Conservation (phyloP, 2,113 vertebrate species). For the Lagopus muta region DNA sequence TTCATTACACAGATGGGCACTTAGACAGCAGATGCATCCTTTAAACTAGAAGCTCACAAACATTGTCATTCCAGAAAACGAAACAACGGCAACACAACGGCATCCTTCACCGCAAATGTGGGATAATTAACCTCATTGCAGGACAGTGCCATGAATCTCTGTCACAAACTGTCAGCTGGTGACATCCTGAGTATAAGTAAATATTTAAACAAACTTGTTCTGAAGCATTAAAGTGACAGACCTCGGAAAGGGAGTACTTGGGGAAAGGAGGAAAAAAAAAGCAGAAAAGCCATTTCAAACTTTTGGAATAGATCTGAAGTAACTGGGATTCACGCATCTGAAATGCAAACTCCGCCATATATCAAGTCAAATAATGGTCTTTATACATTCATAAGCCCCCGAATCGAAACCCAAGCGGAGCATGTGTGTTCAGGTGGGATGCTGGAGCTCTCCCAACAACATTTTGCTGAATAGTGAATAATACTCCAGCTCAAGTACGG, state of each 20-base stretch:
- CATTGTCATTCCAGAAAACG: constrained; percentile 29
- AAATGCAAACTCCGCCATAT: constrained; percentile 34
- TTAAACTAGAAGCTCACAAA: constrained; percentile 57
- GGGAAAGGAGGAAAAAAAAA: neutral
- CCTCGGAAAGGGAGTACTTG: neutral
- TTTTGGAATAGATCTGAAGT: constrained; percentile 24
- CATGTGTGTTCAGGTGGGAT: constrained; percentile 58
- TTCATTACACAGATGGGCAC: constrained; percentile 61
- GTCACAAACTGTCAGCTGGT: neutral
- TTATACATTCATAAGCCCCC: constrained; percentile 17
- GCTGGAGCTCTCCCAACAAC: constrained; percentile 63
- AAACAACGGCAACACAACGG: neutral
- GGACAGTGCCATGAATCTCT: constrained; percentile 56
- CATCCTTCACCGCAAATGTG: constrained; percentile 32
- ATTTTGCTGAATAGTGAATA: constrained; percentile 79
- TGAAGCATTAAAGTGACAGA: constrained; percentile 13
- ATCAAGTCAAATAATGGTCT: constrained; percentile 42
- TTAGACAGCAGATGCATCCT: constrained; percentile 35
- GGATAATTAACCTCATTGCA: constrained; percentile 54
- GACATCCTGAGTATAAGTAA: neutral
- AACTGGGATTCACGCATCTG: neutral
- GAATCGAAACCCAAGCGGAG: constrained; percentile 33
- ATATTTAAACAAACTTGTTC: constrained; percentile 29
- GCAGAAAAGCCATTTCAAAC: neutral
- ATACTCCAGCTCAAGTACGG: constrained; percentile 76